Evolutionary conservation across 2,888 invertebrate species (phyloP), one percentile per base, ranked within the genome.

Genomic region (Fragum sueziense): DNA sequence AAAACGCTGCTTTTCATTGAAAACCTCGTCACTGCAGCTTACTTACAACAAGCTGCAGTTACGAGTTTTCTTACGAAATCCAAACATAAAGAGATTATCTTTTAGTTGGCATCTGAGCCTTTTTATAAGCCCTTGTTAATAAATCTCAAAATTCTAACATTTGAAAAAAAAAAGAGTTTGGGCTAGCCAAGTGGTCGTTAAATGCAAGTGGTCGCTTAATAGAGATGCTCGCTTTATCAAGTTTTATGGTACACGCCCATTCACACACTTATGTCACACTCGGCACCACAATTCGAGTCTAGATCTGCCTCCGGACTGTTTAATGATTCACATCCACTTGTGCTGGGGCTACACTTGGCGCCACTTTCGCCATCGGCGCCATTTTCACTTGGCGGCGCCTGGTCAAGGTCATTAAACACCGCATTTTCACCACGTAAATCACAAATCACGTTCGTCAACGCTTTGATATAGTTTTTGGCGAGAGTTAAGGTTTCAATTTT

Each of bases 381-480:
- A 29, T 67, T 59, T 17, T 67, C 71, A 54, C 52, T 54, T 51
- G 47, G 47, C 54, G 54, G 22, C 71, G 57, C 61, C 37, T 74
- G 68, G 57, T 81, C 67, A 47, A 81, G 70, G 73, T 81, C 81
- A 59, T 95, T 95, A 93, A 95, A 96, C 87, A 95, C 95, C 90
- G 95, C 95, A 85, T 95, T 95, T 91, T 96, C 96, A 41, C 96
- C 96, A 73, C 96, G 94, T 95, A 97, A 96, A 74, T 95, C 95
- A 93, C 97, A 96, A 88, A 97, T 96, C 84, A 97, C 96, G 93
- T 97, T 97, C 33, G 97, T 97, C 82, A 97, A 94, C 20, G 97
- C 97, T 94, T 97, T 97, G 80, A 97, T 97, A 93, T 97, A 97
- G 94, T 97, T 97, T 94, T 97, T 97, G 88, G 97, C 97, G 92